These are phyloP conservation scores for Platygyra sinensis DNA, from an alignment of 64 coral and sea anemone genomes.

Conservation along the genomic window DNA sequence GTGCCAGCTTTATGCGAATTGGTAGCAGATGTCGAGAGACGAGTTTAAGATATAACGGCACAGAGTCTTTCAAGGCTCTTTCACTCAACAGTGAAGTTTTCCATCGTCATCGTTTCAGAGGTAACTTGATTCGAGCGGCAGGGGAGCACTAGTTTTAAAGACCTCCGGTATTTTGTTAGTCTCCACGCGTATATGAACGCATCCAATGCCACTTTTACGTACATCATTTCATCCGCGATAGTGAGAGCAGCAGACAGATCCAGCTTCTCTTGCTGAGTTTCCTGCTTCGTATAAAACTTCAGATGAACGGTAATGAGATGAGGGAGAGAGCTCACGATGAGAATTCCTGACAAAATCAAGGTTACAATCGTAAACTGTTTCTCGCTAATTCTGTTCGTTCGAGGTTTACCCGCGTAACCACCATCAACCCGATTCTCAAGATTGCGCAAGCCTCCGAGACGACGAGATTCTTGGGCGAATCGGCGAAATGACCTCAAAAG, in stretches of 20 bases:
- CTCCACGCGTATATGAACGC: slow-evolving; percentile 66
- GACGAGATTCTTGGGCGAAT: slow-evolving; percentile 9
- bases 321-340: slow-evolving; percentile 43
- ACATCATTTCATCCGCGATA: slow-evolving; percentile 61
- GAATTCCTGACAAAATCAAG: slow-evolving; percentile 16
- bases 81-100: slow-evolving; percentile 9
- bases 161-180: slow-evolving; percentile 50
- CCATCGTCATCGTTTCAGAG: neutral
- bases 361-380: slow-evolving; percentile 35
- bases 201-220: slow-evolving; percentile 48
- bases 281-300: neutral
- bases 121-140: neutral
- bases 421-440: neutral
- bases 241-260: slow-evolving; percentile 24
- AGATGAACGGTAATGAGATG: slow-evolving; percentile 26
- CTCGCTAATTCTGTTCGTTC: slow-evolving; percentile 4
- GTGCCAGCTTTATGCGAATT: neutral
- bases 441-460: slow-evolving; percentile 2
- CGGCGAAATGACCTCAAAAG: slow-evolving; percentile 44
- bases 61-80: neutral
- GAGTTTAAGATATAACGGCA: neutral
- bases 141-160: slow-evolving; percentile 11
- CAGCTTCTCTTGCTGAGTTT: slow-evolving; percentile 13
- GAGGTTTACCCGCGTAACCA: neutral
- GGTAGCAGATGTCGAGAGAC: neutral